Conservation (phyloP, 2,113 vertebrate species). For the Chionis minor region DNA sequence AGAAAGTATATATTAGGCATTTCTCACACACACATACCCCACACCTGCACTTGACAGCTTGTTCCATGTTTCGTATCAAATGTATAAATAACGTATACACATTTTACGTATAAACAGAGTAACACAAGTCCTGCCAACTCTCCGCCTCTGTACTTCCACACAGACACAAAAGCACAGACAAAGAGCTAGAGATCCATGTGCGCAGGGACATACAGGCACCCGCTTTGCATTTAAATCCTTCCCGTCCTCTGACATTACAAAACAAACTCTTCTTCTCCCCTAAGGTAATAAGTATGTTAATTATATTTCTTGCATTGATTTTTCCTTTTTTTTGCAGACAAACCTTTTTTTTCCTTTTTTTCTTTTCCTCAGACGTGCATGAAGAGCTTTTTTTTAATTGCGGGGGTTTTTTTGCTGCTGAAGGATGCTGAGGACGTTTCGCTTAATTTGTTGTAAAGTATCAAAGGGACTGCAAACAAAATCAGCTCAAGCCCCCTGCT, state of each 20-base stretch:
- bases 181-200: background rate
- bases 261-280: background rate
- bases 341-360: background rate
- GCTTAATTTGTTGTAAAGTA: background rate
- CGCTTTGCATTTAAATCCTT: background rate
- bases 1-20: constrained; percentile 1
- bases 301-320: background rate
- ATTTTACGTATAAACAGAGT: constrained; percentile 16
- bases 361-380: background rate
- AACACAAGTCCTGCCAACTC: constrained; percentile 21
- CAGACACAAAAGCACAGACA: background rate
- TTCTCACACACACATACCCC: constrained; percentile 26
- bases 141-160: background rate
- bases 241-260: background rate
- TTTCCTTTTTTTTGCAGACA: background rate
- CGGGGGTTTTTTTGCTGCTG: background rate
- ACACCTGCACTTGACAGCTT: constrained; percentile 61
- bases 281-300: background rate
- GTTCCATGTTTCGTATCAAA: constrained; percentile 49
- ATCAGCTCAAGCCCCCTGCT: background rate
- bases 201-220: background rate
- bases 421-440: background rate
- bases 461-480: background rate
- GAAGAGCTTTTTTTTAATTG: background rate
- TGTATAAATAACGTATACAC: constrained; percentile 49